Evolutionary conservation across 2,888 invertebrate genomes (phyloP).

Genomic region (Noctua janthe): DNA sequence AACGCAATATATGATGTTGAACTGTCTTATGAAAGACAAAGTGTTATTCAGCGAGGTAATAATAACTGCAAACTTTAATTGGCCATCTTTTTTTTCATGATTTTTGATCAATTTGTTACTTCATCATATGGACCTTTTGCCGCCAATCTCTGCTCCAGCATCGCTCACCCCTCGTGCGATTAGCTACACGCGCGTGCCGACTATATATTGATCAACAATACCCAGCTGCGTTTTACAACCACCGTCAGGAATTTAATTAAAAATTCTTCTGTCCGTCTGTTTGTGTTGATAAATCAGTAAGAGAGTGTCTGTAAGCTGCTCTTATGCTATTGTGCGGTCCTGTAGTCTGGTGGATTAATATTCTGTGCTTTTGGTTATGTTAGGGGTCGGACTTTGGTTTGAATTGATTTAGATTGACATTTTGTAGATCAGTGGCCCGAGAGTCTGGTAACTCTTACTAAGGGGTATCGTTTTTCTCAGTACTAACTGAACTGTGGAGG

Average conservation of each 20-base stretch:
- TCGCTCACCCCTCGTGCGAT: slow-evolving; percentile 64
- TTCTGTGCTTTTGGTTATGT: slow-evolving; percentile 11
- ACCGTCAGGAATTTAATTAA: slow-evolving; percentile 75
- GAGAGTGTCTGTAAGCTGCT: slow-evolving; percentile 42
- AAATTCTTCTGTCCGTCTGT: slow-evolving; percentile 64
- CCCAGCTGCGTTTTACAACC: slow-evolving; percentile 75
- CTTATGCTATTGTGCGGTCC: slow-evolving; percentile 42
- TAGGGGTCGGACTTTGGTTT: slow-evolving; percentile 31
- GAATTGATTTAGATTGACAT: too few relatives aligned
- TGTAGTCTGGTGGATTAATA: slow-evolving; percentile 22
- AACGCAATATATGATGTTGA: not conserved
- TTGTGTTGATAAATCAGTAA: slow-evolving; percentile 60
- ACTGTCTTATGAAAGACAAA: not conserved
- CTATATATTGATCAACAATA: slow-evolving; percentile 67
- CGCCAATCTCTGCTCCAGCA: not conserved
- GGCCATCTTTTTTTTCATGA: not conserved
- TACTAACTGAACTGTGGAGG: too few relatives aligned
- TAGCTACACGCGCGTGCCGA: slow-evolving; percentile 71
- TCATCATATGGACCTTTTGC: slow-evolving; percentile 19
- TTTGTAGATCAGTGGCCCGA: too few relatives aligned
- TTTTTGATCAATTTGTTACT: not conserved
- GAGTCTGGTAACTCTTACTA: too few relatives aligned
- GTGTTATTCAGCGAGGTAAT: not conserved
- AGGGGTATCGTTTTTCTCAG: too few relatives aligned
- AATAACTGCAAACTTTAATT: not conserved